A percentile compares a stretch with the other conserved stretches of the same genome.
Conservation (phyloP, 2,888 invertebrate genomes). For the Tigriopus californicus region DNA sequence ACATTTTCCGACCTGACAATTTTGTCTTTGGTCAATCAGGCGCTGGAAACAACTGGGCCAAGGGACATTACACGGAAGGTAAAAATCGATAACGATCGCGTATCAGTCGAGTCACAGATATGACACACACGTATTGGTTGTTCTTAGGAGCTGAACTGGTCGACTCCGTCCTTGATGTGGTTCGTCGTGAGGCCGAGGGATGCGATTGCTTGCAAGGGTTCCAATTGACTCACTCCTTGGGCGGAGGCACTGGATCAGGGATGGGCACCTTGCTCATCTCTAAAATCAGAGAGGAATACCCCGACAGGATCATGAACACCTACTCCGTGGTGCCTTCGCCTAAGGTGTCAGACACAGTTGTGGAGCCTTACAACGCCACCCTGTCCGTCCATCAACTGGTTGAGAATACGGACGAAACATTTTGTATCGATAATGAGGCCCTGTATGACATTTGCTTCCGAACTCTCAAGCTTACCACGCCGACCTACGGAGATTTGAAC, state of each 20-base stretch:
- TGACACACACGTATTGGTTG: too few relatives aligned
- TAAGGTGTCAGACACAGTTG: slow-evolving; percentile 33
- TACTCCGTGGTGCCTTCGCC: slow-evolving; percentile 38
- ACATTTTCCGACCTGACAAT: slow-evolving; percentile 72
- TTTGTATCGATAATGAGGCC: slow-evolving; percentile 36
- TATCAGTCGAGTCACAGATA: slow-evolving; percentile 37
- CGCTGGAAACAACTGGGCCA: slow-evolving; percentile 25
- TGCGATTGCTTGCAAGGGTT: slow-evolving; percentile 80
- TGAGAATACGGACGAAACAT: slow-evolving; percentile 36
- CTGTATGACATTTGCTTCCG: slow-evolving; percentile 41
- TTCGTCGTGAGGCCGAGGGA: slow-evolving; percentile 55
- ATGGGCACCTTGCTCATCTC: slow-evolving; percentile 87
- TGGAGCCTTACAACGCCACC: slow-evolving; percentile 37
- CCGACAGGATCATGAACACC: slow-evolving; percentile 34
- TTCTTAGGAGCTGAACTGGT: slow-evolving; percentile 37
- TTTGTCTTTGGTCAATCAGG: slow-evolving; percentile 32
- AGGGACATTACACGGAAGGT: slow-evolving; percentile 31
- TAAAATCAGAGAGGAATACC: slow-evolving; percentile 70
- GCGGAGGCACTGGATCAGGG: slow-evolving; percentile 90
- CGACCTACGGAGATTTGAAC: slow-evolving; percentile 35
- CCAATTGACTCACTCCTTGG: slow-evolving; percentile 83
- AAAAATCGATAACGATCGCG: too few relatives aligned
- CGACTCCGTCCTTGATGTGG: slow-evolving; percentile 34
- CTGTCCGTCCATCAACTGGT: slow-evolving; percentile 35
- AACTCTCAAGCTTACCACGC: slow-evolving; percentile 34